These are phyloP conservation scores for Vannuccia rotundouncinata DNA, from an alignment of 2,888 invertebrate genomes.

Conservation along the genomic window DNA sequence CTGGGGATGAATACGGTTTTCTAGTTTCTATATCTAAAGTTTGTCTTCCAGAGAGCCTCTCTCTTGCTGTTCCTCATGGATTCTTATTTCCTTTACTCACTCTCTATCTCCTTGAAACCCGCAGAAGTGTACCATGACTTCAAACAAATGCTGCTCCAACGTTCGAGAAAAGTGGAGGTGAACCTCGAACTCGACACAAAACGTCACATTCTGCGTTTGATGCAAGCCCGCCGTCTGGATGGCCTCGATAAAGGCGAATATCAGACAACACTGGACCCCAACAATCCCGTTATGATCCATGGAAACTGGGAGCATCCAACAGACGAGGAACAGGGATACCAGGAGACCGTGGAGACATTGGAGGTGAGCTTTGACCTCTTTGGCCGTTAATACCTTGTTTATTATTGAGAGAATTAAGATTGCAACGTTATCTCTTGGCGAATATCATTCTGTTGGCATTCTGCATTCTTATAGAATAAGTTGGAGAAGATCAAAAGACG, in stretches of 20 bases:
- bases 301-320: slow-evolving; percentile 54
- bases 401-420: no score
- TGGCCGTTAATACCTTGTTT: no score
- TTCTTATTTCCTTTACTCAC: no score
- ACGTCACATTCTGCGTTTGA: slow-evolving; percentile 53
- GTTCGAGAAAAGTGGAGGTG: slow-evolving; percentile 50
- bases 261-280: slow-evolving; percentile 48
- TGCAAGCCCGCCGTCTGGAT: slow-evolving; percentile 52
- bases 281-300: slow-evolving; percentile 52
- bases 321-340: slow-evolving; percentile 50
- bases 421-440: no score
- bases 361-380: slow-evolving; percentile 43
- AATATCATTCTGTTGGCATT: no score
- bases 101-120: no score
- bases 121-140: slow-evolving; percentile 50
- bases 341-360: slow-evolving; percentile 52
- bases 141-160: slow-evolving; percentile 47
- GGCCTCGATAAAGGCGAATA: slow-evolving; percentile 50
- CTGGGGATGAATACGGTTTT: no score
- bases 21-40: no score
- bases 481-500: background rate
- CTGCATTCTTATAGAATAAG: background rate
- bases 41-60: no score
- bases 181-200: slow-evolving; percentile 54
- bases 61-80: no score